A percentile compares a stretch with the other conserved stretches of the same genome.
These are phyloP conservation scores for Disparrhopalites patrizii DNA, from an alignment of 2,888 invertebrate species.

Conservation along the genomic window DNA sequence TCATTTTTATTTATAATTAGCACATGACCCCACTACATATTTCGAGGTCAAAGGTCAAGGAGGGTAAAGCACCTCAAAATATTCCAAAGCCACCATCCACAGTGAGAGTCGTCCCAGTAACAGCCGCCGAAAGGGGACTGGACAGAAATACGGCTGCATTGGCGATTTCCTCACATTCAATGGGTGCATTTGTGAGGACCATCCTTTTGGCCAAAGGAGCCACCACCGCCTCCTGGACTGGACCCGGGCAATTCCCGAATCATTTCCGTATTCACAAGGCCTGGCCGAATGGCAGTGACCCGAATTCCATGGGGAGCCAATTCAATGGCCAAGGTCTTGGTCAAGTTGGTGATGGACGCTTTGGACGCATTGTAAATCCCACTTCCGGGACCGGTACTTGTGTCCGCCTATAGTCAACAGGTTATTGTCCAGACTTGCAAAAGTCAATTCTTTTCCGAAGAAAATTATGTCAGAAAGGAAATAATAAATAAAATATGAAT, in stretches of 20 bases:
- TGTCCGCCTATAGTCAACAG: too few relatives aligned
- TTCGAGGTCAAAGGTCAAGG: too few relatives aligned
- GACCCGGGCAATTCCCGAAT: neutral
- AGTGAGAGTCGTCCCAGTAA: slow-evolving; percentile 1
- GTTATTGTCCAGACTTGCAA: too few relatives aligned
- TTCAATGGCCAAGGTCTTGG: neutral
- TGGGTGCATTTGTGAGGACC: neutral
- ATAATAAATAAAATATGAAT: neutral
- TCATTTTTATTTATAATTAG: too few relatives aligned
- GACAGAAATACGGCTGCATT: neutral
- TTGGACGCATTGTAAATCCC: neutral
- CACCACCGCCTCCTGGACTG: neutral
- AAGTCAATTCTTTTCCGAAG: too few relatives aligned
- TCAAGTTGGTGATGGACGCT: neutral
- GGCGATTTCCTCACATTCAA: slow-evolving; percentile 5
- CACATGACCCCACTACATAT: too few relatives aligned
- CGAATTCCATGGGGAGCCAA: neutral
- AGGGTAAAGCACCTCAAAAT: too few relatives aligned
- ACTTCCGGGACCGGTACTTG: neutral
- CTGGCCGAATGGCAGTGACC: neutral
- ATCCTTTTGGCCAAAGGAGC: neutral
- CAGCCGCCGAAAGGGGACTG: neutral
- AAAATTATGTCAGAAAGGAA: neutral
- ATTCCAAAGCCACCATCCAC: slow-evolving; percentile 2
- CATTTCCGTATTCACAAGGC: neutral